Evolutionary conservation across 1,140 invertebrate genomes (phyloP).

Genomic region (Bombyx mandarina): DNA sequence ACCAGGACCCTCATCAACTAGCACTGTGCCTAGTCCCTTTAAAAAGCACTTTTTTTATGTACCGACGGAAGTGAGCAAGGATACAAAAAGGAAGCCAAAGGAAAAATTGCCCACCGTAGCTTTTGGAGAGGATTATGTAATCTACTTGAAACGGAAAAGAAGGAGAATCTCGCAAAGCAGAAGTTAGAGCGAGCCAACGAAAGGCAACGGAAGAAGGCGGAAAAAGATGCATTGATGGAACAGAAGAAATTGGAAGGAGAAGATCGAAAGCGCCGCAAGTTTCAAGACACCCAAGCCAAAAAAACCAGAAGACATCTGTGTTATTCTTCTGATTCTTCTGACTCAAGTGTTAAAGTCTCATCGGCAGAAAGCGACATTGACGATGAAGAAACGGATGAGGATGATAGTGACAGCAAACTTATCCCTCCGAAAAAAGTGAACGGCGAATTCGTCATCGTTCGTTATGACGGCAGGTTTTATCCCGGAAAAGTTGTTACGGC

Average conservation of each 20-base stretch:
- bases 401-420: conserved; percentile 3
- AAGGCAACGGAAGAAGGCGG: conserved; percentile 6
- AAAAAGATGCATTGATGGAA: conserved; percentile 7
- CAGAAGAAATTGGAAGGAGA: conserved; percentile 7
- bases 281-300: conserved; percentile 7
- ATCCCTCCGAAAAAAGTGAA: too few species aligned
- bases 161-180: conserved; percentile 8
- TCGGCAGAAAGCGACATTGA: conserved; percentile 8
- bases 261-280: conserved; percentile 8
- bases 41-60: conserved; percentile 8
- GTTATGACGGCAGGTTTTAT: conserved; percentile 7
- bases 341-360: conserved; percentile 8
- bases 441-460: conserved; percentile 6
- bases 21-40: conserved; percentile 7
- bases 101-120: conserved; percentile 6
- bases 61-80: conserved; percentile 5
- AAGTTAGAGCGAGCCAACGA: conserved; percentile 5
- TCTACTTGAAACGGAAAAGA: conserved; percentile 6
- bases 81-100: conserved; percentile 6
- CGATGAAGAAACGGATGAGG: conserved; percentile 8
- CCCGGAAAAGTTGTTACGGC: conserved; percentile 7
- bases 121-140: conserved; percentile 5
- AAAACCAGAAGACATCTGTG: background rate
- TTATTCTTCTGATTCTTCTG: conserved; percentile 9
- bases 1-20: too few species aligned